Percentiles rank a stretch among this genome's conserved stretches.
These are phyloP conservation scores for Sphyrna mokarran DNA, from an alignment of 2,113 vertebrate genomes.

Conservation along the genomic window DNA sequence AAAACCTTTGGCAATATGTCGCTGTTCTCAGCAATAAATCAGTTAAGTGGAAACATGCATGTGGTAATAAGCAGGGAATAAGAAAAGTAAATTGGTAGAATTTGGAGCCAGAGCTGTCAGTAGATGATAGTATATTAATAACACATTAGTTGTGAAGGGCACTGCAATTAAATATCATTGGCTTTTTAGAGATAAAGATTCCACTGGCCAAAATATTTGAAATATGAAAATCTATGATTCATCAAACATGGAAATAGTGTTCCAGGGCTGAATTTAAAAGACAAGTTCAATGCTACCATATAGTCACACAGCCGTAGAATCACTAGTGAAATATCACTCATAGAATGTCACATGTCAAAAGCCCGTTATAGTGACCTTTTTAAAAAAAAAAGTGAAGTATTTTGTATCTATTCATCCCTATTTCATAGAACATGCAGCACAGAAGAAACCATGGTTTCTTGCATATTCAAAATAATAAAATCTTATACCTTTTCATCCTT, in stretches of 20 bases:
- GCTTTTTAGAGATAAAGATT: neutral
- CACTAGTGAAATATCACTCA: neutral
- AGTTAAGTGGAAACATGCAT: neutral
- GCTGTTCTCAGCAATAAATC: neutral
- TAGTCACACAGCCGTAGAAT: neutral
- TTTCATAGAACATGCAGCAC: neutral
- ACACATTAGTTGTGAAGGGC: neutral
- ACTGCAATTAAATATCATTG: neutral
- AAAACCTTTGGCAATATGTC: too few species aligned
- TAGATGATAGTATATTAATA: neutral
- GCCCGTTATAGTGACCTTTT: neutral
- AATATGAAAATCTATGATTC: neutral
- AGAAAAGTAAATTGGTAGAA: neutral
- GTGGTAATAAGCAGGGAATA: neutral
- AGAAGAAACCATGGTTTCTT: too few species aligned
- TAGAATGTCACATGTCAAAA: neutral
- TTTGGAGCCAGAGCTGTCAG: neutral
- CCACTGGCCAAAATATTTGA: neutral
- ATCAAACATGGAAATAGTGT: neutral
- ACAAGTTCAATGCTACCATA: neutral
- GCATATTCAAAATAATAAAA: too few species aligned
- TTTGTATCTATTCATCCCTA: neutral
- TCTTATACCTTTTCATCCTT: neutral
- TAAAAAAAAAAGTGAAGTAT: neutral
- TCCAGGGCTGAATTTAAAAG: neutral